A percentile compares a stretch with the other conserved stretches of the same genome.
These are phyloP conservation scores for Ecliptopera silaceata DNA, from an alignment of 2,888 invertebrate species.

Conservation along the genomic window DNA sequence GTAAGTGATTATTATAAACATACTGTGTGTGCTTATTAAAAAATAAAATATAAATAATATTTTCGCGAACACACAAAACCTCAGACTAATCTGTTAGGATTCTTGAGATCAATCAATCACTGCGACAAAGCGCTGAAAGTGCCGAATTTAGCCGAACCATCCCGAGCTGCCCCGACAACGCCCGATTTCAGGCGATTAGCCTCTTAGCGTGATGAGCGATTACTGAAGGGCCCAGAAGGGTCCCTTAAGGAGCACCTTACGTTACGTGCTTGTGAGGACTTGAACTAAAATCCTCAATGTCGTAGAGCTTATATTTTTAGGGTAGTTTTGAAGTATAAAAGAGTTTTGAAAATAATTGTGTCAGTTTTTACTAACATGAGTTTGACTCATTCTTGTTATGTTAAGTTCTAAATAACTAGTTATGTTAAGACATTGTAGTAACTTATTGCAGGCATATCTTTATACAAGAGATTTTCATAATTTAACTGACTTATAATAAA, in stretches of 20 bases:
- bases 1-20: no score
- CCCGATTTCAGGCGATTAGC: constrained; percentile 53
- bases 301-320: not conserved
- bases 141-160: constrained; percentile 32
- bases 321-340: no score
- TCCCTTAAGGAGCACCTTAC: not conserved
- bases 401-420: no score
- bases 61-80: constrained; percentile 24
- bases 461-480: no score
- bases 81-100: constrained; percentile 46
- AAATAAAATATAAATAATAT: no score
- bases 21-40: not conserved
- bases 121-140: constrained; percentile 48
- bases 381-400: no score
- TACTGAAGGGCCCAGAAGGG: constrained; percentile 25
- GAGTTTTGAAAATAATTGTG: no score
- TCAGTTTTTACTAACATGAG: no score
- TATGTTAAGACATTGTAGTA: no score
- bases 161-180: constrained; percentile 42
- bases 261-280: not conserved
- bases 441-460: no score
- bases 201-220: constrained; percentile 38
- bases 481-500: no score
- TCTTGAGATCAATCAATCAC: constrained; percentile 56
- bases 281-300: not conserved